phyloP scores from a whole-genome alignment of 2,797 vertebrate genomes.

The Crocodylus rhombifer region DNA sequence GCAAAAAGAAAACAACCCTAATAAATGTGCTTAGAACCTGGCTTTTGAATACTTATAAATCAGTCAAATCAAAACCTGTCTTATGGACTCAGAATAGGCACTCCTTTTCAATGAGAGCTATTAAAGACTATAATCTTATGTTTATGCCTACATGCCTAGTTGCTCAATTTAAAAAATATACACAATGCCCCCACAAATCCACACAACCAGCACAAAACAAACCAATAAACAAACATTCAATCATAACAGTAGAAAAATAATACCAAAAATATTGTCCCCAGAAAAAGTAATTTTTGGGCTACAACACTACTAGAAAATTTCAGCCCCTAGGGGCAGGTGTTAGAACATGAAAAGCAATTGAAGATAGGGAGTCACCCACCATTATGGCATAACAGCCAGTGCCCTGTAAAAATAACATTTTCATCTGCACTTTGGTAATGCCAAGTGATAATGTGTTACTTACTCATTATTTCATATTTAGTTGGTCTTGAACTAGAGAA shows the following conservation, averaged over 20 bases:
- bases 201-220: background rate
- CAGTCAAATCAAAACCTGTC: background rate
- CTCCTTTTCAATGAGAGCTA: background rate
- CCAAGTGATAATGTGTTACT: background rate
- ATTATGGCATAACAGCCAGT: background rate
- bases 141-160: background rate
- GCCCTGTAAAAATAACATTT: background rate
- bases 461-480: background rate
- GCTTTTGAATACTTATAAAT: background rate
- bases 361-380: background rate
- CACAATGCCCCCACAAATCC: background rate
- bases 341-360: background rate
- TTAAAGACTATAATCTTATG: background rate
- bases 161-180: background rate
- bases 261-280: background rate
- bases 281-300: background rate
- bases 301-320: background rate
- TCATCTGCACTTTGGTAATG: background rate
- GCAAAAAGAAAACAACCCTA: conserved; percentile 31
- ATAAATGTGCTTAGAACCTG: background rate
- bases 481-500: background rate
- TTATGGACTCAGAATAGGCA: background rate
- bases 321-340: background rate
- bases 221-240: background rate
- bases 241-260: background rate